Conservation (phyloP, 1,140 invertebrate species). For the Cotesia glomerata region DNA sequence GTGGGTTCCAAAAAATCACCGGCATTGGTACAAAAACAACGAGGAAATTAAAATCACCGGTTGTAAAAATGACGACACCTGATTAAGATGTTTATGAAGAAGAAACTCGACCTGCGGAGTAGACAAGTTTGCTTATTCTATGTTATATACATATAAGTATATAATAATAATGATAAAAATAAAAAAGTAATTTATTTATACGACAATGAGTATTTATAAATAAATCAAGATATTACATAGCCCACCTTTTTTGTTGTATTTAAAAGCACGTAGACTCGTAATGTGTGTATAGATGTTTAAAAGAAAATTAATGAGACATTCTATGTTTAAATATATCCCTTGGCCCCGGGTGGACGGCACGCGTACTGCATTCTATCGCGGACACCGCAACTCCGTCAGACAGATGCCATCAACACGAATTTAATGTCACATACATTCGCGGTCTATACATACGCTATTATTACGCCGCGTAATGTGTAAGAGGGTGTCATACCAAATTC, state of each 20-base stretch:
- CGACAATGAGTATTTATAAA: no score
- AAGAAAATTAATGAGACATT: constrained; percentile 17
- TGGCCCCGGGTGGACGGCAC: constrained; percentile 15
- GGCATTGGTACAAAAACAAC: no score
- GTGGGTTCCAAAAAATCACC: no score
- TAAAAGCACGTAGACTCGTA: constrained; percentile 6
- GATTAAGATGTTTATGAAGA: no score
- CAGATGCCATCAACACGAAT: background rate
- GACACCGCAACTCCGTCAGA: background rate
- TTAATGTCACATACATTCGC: background rate
- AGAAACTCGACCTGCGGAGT: no score
- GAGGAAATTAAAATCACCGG: no score
- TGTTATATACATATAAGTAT: no score
- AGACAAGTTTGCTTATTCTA: no score
- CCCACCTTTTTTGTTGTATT: background rate
- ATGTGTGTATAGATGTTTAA: background rate
- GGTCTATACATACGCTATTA: background rate
- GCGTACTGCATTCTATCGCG: constrained; percentile 18
- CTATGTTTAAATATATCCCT: constrained; percentile 28
- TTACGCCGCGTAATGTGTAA: background rate
- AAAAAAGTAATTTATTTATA: no score
- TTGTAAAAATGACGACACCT: no score
- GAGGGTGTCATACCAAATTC: constrained; percentile 5
- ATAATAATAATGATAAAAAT: no score
- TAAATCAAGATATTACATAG: background rate